Percentiles rank a stretch among this genome's conserved stretches.
Conservation (phyloP, 2,888 invertebrate species). For the Drosophila lutescens region DNA sequence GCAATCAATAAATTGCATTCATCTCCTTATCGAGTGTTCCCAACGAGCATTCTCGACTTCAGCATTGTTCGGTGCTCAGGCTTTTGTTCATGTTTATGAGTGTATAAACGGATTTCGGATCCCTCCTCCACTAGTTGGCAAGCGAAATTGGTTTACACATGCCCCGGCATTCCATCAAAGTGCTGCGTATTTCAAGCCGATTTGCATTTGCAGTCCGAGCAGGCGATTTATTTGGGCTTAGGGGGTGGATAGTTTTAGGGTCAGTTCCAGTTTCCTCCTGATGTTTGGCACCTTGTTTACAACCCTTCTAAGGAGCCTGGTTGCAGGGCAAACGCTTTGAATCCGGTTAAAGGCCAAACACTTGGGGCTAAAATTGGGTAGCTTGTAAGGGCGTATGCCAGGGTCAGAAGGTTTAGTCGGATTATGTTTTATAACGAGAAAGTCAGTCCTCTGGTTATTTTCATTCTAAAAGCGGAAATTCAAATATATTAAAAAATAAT, state of each 20-base stretch:
- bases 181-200: conserved; percentile 7
- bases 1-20: conserved; percentile 29
- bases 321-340: conserved; percentile 18
- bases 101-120: not conserved
- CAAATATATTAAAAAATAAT: no score
- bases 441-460: not conserved
- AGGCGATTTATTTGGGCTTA: conserved; percentile 12
- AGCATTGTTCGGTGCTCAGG: conserved; percentile 8
- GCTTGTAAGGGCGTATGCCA: conserved; percentile 2
- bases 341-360: conserved; percentile 15
- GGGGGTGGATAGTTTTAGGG: not conserved
- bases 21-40: not conserved
- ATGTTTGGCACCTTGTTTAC: conserved; percentile 39
- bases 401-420: not conserved
- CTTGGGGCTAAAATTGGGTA: conserved; percentile 6
- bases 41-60: conserved; percentile 2
- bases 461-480: no score
- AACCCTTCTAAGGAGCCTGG: not conserved
- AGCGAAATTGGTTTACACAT: conserved; percentile 32
- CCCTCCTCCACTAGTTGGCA: conserved; percentile 28
- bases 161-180: not conserved
- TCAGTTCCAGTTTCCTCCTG: conserved; percentile 2
- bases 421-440: not conserved
- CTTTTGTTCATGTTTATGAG: conserved; percentile 41
- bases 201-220: conserved; percentile 33